phyloP scores from a whole-genome alignment of 1,140 invertebrate species.

The Coelopa frigida region DNA sequence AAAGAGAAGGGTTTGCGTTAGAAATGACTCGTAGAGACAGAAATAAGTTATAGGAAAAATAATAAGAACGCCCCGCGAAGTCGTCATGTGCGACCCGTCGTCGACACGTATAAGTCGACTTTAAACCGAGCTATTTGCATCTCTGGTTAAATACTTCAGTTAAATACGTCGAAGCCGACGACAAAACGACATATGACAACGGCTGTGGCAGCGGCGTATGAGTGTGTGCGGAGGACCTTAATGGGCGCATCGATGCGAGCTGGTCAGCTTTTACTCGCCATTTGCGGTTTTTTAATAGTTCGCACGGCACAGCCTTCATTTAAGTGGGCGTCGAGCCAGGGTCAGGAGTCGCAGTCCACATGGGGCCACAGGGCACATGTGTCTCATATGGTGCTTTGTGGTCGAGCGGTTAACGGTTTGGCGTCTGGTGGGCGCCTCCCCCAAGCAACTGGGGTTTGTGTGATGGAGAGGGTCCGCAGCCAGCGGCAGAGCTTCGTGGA shows the following conservation, averaged over 20 bases:
- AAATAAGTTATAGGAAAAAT: neutral
- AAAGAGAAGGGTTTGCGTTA: slow-evolving; percentile 21
- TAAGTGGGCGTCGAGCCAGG: too few species aligned
- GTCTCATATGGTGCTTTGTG: slow-evolving; percentile 6
- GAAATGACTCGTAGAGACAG: neutral
- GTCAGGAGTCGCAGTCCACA: neutral
- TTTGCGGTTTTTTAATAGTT: slow-evolving; percentile 10
- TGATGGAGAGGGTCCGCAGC: slow-evolving; percentile 3
- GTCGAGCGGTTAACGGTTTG: neutral
- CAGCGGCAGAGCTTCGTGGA: slow-evolving; percentile 6
- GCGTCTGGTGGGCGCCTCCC: neutral
- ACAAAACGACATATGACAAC: too few species aligned
- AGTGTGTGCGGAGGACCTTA: too few species aligned
- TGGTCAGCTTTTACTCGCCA: slow-evolving; percentile 9
- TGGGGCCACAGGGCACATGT: slow-evolving; percentile 1
- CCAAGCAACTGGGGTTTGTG: neutral
- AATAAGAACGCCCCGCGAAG: neutral
- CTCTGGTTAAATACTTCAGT: too few species aligned
- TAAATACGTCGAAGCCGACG: too few species aligned
- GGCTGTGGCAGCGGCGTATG: too few species aligned
- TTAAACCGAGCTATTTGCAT: too few species aligned
- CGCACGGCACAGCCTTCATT: too few species aligned
- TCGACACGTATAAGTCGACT: too few species aligned
- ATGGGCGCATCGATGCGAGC: too few species aligned
- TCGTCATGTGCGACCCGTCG: too few species aligned